phyloP scores from a whole-genome alignment of 37 sponge, comb jelly and placozoan genomes.

The Oopsacas minuta region DNA sequence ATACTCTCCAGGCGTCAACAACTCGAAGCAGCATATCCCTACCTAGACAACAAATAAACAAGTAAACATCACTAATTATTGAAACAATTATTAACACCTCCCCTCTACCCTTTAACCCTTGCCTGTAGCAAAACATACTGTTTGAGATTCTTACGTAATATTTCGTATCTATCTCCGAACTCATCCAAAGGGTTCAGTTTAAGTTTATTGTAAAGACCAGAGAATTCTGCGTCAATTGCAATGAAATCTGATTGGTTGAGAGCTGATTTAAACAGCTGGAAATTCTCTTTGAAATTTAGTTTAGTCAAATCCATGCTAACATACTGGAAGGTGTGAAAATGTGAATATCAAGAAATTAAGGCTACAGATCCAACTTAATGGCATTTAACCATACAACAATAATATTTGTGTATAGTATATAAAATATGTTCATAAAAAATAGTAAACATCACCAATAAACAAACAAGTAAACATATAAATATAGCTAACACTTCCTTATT shows the following conservation, averaged over 20 bases:
- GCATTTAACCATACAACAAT: too few species aligned
- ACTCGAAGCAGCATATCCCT: neutral
- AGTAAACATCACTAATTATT: neutral
- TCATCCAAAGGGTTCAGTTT: neutral
- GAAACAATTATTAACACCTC: too few species aligned
- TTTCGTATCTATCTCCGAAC: neutral
- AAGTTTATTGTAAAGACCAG: constrained; percentile 9
- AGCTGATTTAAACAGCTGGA: neutral
- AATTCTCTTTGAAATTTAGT: constrained; percentile 11
- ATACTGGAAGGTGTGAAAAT: too few species aligned
- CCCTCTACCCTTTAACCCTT: too few species aligned
- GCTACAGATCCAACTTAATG: too few species aligned
- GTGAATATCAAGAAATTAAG: too few species aligned
- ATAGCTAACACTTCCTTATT: too few species aligned
- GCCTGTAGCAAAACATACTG: neutral
- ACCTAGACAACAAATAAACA: neutral
- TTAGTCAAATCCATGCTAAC: constrained; percentile 12
- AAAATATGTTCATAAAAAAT: too few species aligned
- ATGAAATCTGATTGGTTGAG: constrained; percentile 15
- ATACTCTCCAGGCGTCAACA: neutral
- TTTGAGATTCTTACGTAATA: neutral
- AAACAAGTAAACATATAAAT: neutral
- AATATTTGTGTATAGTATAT: too few species aligned
- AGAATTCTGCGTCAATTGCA: constrained; percentile 1
- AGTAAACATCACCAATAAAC: neutral